Percentiles rank a stretch among this genome's conserved stretches.
phyloP scores from a whole-genome alignment of 2,888 invertebrate species.

The Drosophila formosana region DNA sequence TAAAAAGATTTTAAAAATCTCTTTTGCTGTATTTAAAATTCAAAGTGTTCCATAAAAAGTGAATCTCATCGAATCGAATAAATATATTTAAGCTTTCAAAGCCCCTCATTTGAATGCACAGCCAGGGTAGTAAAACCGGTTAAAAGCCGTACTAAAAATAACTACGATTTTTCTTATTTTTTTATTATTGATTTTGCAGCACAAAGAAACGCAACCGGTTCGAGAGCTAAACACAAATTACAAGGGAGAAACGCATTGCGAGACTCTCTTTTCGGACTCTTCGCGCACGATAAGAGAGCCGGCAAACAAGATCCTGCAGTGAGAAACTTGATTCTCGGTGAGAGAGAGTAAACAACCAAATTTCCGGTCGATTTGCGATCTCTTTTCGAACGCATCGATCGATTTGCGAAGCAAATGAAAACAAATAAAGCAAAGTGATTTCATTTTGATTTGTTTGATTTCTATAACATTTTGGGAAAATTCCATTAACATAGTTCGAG shows the following conservation, averaged over 20 bases:
- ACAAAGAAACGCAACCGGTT: slow-evolving; percentile 31
- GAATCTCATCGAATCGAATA: not conserved
- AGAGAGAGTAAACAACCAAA: not conserved
- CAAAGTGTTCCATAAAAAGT: too few relatives aligned
- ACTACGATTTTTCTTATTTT: slow-evolving; percentile 18
- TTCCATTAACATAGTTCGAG: slow-evolving; percentile 30
- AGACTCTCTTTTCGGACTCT: slow-evolving; percentile 15
- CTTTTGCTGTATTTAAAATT: too few relatives aligned
- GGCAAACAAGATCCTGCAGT: not conserved
- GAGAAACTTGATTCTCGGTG: not conserved
- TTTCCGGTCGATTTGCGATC: slow-evolving; percentile 16
- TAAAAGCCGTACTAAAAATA: slow-evolving; percentile 52
- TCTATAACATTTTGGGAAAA: slow-evolving; percentile 27
- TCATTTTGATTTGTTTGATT: slow-evolving; percentile 15
- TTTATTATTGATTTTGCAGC: slow-evolving; percentile 10
- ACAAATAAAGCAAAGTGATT: slow-evolving; percentile 16
- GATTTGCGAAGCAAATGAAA: not conserved
- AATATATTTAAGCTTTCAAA: not conserved
- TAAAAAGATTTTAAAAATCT: too few relatives aligned
- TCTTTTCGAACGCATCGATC: not conserved
- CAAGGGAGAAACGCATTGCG: too few relatives aligned
- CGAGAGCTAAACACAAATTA: slow-evolving; percentile 6
- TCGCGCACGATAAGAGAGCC: slow-evolving; percentile 8
- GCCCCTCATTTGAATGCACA: not conserved
- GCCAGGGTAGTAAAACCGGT: slow-evolving; percentile 57